Percentiles rank a stretch among this genome's conserved stretches.
These are phyloP conservation scores for Vultur gryphus DNA, from an alignment of 2,797 vertebrate species.

Conservation along the genomic window DNA sequence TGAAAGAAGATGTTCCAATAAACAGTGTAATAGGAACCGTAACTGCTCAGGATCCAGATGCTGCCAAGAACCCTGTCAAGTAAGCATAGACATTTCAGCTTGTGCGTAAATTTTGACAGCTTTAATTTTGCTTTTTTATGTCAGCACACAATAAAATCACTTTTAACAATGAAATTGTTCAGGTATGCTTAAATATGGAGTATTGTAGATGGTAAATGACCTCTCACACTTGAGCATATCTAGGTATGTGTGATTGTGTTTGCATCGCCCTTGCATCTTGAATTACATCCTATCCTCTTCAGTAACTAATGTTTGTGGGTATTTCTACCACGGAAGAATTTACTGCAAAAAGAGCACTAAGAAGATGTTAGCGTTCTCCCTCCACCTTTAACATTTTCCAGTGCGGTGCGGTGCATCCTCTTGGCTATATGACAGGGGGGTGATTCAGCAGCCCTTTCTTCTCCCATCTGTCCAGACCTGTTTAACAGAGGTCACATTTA, in stretches of 20 bases:
- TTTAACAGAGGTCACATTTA: neutral
- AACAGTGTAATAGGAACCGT: constrained; percentile 83
- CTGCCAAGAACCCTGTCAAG: constrained; percentile 86
- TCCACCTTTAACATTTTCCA: neutral
- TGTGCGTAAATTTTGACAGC: neutral
- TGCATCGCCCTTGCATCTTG: neutral
- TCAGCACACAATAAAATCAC: neutral
- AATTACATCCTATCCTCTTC: neutral
- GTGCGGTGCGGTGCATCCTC: neutral
- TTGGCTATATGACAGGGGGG: neutral
- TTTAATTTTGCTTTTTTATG: neutral
- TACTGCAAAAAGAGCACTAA: neutral
- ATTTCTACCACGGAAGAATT: neutral
- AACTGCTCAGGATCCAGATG: constrained; percentile 87
- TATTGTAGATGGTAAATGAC: neutral
- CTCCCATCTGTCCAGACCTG: neutral
- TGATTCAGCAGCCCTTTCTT: neutral
- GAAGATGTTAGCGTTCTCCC: neutral
- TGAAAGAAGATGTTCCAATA: constrained; percentile 83
- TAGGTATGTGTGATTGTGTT: neutral
- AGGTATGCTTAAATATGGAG: neutral
- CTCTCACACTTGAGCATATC: neutral
- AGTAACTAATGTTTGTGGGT: neutral
- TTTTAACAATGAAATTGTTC: neutral
- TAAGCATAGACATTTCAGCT: constrained; percentile 64